phyloP scores from a whole-genome alignment of 2,888 invertebrate genomes.

The Cheilosia scutellata region DNA sequence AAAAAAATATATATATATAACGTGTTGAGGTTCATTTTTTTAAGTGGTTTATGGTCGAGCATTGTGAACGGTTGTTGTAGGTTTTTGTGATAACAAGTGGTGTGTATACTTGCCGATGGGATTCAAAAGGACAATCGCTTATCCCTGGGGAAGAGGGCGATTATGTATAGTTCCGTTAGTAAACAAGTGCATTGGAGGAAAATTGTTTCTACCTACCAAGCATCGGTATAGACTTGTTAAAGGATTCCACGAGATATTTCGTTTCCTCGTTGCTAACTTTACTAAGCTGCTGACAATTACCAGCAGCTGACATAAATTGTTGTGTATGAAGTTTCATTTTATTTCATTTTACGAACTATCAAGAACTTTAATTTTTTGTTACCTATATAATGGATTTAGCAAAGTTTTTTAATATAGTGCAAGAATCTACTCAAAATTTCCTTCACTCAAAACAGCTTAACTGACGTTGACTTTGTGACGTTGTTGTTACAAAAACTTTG shows the following conservation, averaged over 20 bases:
- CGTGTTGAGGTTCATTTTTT: slow-evolving; percentile 39
- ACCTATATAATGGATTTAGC: too few relatives aligned
- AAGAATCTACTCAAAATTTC: too few relatives aligned
- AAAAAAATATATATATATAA: slow-evolving; percentile 18
- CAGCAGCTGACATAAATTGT: too few relatives aligned
- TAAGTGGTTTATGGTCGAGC: slow-evolving; percentile 54
- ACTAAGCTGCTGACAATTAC: too few relatives aligned
- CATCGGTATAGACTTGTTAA: background rate
- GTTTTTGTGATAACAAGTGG: slow-evolving; percentile 49
- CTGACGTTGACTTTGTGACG: too few relatives aligned
- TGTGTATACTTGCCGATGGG: slow-evolving; percentile 39
- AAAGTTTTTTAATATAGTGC: too few relatives aligned
- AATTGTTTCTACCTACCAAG: background rate
- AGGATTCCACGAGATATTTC: background rate
- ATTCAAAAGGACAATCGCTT: slow-evolving; percentile 31
- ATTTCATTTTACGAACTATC: too few relatives aligned
- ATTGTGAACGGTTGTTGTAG: slow-evolving; percentile 39
- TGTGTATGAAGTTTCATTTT: too few relatives aligned
- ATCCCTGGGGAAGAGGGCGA: slow-evolving; percentile 10
- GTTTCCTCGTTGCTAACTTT: too few relatives aligned
- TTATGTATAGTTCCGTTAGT: background rate
- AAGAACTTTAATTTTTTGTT: too few relatives aligned
- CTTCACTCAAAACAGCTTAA: too few relatives aligned
- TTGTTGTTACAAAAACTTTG: too few relatives aligned
- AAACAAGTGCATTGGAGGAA: background rate